These are phyloP conservation scores for Halichondria panicea DNA, from an alignment of 37 sponge, comb jelly and placozoan species.

Conservation along the genomic window DNA sequence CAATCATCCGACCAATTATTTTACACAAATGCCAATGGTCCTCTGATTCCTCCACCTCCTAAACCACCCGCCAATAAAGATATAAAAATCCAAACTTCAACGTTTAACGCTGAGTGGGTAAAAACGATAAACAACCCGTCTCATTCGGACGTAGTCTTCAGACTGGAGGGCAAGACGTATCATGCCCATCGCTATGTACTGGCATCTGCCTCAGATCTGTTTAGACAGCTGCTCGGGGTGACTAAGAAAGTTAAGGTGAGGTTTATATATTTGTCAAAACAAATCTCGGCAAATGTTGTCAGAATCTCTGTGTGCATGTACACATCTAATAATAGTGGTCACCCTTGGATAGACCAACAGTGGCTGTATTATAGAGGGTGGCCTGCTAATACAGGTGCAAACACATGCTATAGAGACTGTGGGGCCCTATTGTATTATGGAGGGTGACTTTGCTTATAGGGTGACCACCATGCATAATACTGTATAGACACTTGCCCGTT, in stretches of 20 bases:
- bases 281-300: no score
- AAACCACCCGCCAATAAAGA: conserved; percentile 57
- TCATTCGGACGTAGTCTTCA: conserved; percentile 61
- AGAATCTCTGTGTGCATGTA: no score
- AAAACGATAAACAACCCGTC: conserved; percentile 31
- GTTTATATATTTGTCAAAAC: background rate
- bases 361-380: no score
- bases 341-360: no score
- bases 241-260: background rate
- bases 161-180: conserved; percentile 16
- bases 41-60: conserved; percentile 78
- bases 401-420: no score
- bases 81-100: conserved; percentile 74
- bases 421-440: no score
- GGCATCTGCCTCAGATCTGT: conserved; percentile 66
- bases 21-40: conserved; percentile 1
- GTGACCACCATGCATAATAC: no score
- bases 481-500: no score
- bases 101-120: conserved; percentile 43
- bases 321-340: no score
- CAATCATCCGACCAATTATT: no score
- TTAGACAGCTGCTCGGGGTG: conserved; percentile 64
- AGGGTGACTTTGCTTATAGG: no score
- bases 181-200: conserved; percentile 66
- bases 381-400: no score